phyloP scores from a whole-genome alignment of 2,113 vertebrate species.

The Thalassarche chlororhynchos region DNA sequence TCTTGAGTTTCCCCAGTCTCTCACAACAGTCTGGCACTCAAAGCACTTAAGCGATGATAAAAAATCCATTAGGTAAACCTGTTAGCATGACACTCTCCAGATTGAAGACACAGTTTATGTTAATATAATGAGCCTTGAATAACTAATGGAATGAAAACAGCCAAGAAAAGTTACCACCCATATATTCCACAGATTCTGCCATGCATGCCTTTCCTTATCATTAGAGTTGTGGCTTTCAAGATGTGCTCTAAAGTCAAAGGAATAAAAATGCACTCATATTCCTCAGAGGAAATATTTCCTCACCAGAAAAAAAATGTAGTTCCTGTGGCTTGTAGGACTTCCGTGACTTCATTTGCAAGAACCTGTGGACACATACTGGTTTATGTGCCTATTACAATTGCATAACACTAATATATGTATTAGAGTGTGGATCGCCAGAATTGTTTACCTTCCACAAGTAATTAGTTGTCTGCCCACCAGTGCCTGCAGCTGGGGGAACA shows the following conservation, averaged over 20 bases:
- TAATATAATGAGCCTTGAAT: not conserved
- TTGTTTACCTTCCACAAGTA: not conserved
- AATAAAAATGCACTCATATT: not conserved
- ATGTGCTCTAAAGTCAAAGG: not conserved
- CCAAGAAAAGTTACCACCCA: not conserved
- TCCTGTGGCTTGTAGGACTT: not conserved
- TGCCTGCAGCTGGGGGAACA: not conserved
- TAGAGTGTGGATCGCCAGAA: not conserved
- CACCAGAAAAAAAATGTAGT: not conserved
- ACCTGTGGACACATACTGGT: not conserved
- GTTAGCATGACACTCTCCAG: not conserved
- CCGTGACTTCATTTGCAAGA: not conserved
- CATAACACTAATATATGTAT: not conserved
- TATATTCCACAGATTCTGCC: not conserved
- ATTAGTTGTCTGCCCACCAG: not conserved
- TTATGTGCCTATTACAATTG: not conserved
- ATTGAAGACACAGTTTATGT: not conserved
- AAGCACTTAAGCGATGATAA: not conserved
- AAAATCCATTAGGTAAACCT: not conserved
- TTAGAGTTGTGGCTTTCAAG: not conserved
- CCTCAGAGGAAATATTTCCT: not conserved
- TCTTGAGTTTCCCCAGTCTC: not conserved
- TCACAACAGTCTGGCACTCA: not conserved
- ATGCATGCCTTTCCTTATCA: not conserved
- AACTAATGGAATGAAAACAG: constrained; percentile 21